These are phyloP conservation scores for Pica pica DNA, from an alignment of 2,113 vertebrate species.

Conservation along the genomic window DNA sequence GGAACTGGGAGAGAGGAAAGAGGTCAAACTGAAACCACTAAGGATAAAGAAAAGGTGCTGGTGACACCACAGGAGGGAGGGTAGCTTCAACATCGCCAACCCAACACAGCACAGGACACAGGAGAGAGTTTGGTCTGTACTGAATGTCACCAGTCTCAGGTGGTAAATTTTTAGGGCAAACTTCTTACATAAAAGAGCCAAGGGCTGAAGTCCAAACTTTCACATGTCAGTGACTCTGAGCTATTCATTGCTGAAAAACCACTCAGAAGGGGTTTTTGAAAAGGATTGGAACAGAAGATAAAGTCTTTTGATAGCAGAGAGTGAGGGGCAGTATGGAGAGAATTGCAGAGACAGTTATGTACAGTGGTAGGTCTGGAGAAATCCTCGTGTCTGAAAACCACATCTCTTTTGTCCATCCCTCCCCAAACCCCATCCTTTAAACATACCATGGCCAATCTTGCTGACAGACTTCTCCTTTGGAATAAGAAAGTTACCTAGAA, in stretches of 20 bases:
- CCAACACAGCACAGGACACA: accelerated
- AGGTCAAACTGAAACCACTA: not conserved
- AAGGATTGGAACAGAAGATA: not conserved
- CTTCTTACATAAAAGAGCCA: not conserved
- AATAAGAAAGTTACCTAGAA: conserved; percentile 83
- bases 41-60: not conserved
- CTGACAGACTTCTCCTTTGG: conserved; percentile 85
- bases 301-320: not conserved
- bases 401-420: not conserved
- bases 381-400: not conserved
- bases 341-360: not conserved
- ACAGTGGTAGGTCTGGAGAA: not conserved
- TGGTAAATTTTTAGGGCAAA: not conserved
- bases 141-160: not conserved
- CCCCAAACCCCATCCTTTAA: not conserved
- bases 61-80: not conserved
- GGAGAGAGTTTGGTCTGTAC: not conserved
- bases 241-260: not conserved
- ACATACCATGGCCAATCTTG: conserved; percentile 93
- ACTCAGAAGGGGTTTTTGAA: not conserved
- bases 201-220: conserved; percentile 30
- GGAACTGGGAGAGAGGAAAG: not conserved
- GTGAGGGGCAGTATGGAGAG: not conserved
- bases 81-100: not conserved
- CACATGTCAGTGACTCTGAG: not conserved